A percentile compares a stretch with the other conserved stretches of the same genome.
Evolutionary conservation across 2,888 invertebrate species (phyloP).

Genomic region (Beris chalybata): DNA sequence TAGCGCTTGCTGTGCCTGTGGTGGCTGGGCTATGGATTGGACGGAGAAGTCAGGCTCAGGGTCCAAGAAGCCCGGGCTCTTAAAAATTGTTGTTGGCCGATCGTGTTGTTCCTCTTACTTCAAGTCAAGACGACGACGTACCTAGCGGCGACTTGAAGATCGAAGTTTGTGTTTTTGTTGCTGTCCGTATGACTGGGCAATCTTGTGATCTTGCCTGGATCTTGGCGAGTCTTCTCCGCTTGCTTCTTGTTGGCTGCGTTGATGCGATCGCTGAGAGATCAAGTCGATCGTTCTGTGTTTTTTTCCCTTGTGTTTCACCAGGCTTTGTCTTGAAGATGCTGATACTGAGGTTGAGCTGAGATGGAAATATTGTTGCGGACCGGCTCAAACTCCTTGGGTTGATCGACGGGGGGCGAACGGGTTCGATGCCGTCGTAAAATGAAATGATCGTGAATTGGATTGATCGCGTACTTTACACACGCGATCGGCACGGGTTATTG

Average conservation of each 20-base stretch:
- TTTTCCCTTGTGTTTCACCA: background rate
- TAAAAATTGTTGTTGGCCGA: background rate
- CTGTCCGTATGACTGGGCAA: too few relatives aligned
- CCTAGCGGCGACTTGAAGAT: too few relatives aligned
- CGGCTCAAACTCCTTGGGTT: background rate
- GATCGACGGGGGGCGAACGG: slow-evolving; percentile 6
- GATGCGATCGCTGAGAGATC: slow-evolving; percentile 6
- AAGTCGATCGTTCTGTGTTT: background rate
- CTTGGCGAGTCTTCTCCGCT: slow-evolving; percentile 44
- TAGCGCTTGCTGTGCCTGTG: too few relatives aligned
- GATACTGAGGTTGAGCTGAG: too few relatives aligned
- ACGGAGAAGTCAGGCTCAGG: slow-evolving; percentile 7
- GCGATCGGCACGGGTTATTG: slow-evolving; percentile 56
- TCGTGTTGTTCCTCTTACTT: too few relatives aligned
- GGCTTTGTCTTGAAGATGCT: too few relatives aligned
- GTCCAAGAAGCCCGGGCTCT: slow-evolving; percentile 1
- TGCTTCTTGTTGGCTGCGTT: slow-evolving; percentile 23
- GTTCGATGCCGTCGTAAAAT: slow-evolving; percentile 28
- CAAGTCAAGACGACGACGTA: too few relatives aligned
- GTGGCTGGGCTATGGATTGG: slow-evolving; percentile 3
- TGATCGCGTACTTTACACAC: slow-evolving; percentile 51
- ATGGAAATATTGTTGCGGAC: too few relatives aligned
- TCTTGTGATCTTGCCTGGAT: slow-evolving; percentile 54
- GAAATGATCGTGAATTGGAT: slow-evolving; percentile 34
- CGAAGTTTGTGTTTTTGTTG: too few relatives aligned